Percentiles rank a stretch among this genome's conserved stretches.
These are phyloP conservation scores for Hesperia comma DNA, from an alignment of 2,888 invertebrate species.

Conservation along the genomic window DNA sequence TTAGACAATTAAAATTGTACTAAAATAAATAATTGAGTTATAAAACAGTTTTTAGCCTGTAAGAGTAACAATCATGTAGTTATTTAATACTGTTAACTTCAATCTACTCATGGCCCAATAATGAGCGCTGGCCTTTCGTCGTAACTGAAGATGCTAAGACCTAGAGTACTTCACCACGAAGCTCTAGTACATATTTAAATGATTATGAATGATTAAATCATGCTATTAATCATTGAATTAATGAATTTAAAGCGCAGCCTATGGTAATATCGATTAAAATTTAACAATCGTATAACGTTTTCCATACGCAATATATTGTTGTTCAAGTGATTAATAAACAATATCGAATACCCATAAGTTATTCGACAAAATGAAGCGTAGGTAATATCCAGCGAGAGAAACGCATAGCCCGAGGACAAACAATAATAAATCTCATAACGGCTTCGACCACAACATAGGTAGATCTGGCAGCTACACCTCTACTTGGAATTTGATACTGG, in stretches of 20 bases:
- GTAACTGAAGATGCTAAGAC: too few relatives aligned
- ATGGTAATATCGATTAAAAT: not conserved
- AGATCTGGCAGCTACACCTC: conserved; percentile 18
- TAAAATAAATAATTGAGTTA: too few relatives aligned
- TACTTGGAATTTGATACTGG: conserved; percentile 19
- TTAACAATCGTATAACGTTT: not conserved
- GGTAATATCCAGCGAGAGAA: conserved; percentile 28
- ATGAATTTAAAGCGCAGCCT: not conserved
- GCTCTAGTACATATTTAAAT: too few relatives aligned
- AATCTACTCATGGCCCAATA: too few relatives aligned
- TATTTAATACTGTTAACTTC: too few relatives aligned
- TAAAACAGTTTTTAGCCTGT: too few relatives aligned
- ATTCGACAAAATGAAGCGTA: conserved; percentile 25
- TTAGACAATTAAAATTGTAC: too few relatives aligned
- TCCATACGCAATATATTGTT: conserved; percentile 3
- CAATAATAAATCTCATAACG: conserved; percentile 41
- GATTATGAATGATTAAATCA: too few relatives aligned
- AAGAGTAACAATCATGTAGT: too few relatives aligned
- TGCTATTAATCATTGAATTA: not conserved
- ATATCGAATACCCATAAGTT: conserved; percentile 26
- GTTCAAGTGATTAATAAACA: conserved; percentile 23
- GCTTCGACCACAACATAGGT: conserved; percentile 19
- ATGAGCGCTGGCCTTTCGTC: too few relatives aligned
- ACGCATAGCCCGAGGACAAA: conserved; percentile 51
- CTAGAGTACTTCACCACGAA: too few relatives aligned